These are phyloP conservation scores for Amphipoea oculea DNA, from an alignment of 2,888 invertebrate species.

Conservation along the genomic window DNA sequence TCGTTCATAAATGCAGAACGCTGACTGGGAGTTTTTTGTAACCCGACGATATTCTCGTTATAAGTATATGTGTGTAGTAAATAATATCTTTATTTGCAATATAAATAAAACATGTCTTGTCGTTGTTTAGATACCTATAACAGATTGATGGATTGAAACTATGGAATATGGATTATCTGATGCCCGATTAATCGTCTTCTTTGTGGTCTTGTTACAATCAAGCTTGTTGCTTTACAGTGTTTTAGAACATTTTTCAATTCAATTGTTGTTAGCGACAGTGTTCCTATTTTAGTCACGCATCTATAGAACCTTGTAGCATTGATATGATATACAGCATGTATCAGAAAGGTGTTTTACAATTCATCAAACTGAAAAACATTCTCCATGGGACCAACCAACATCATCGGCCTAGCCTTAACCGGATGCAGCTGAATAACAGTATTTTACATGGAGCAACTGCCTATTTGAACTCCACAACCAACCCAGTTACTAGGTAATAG, in stretches of 20 bases:
- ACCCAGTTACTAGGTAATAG: no score
- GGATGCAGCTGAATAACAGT: no score
- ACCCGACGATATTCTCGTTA: conserved; percentile 14
- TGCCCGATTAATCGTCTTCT: not conserved
- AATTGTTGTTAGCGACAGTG: not conserved
- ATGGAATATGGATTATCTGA: not conserved
- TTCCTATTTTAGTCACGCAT: not conserved
- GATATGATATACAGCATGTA: not conserved
- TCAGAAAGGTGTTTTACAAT: not conserved
- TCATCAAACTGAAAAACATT: not conserved
- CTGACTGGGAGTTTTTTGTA: not conserved
- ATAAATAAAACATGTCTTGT: not conserved
- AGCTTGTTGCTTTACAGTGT: not conserved
- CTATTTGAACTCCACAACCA: no score
- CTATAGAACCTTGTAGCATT: not conserved
- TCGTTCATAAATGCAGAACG: conserved; percentile 52
- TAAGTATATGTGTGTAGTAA: not conserved
- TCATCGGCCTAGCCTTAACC: not conserved
- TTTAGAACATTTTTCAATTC: not conserved
- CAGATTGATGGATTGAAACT: not conserved
- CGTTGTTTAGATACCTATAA: no score
- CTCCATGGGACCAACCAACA: not conserved
- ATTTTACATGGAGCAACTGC: no score
- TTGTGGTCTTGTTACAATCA: not conserved
- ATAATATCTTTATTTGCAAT: not conserved